Base-by-base conservation (phyloP, 2,888 invertebrate genomes). In the Alviniconcha strummeri region DNA sequence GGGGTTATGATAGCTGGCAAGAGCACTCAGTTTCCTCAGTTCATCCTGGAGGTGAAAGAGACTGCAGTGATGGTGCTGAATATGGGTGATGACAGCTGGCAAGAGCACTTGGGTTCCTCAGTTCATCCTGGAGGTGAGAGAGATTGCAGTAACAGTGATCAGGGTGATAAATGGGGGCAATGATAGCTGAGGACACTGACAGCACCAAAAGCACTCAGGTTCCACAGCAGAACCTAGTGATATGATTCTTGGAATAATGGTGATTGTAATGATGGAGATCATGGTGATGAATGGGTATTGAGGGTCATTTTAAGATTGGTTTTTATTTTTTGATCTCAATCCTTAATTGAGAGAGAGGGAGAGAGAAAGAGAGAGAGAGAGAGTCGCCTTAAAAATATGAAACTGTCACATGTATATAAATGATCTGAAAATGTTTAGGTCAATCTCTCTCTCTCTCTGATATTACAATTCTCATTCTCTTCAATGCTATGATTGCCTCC, bases 51-150 rank as follows among this genome's bases (percentile, higher is more conserved):
- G 91, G 93, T 92, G 84, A 72, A 85, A n/a, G n/a, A n/a, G n/a
- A n/a, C n/a, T n/a, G n/a, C n/a, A n/a, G n/a, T n/a, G n/a, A n/a
- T n/a, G n/a, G 36, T 36, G 36, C 0, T 36, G 3, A 36, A 36
- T 36, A 3, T 0, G 36, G 36, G 36, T 36, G 36, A 36, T 36
- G 36, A 36, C 36, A 36, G 36, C 36, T 86, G 93, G 93, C 0
- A 93, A 93, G 85, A 92, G 92, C 87, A 93, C 93, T 3, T 93
- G 93, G 83, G 90, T 93, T n/a, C 93, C 93, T 54, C 93, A 93
- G 87, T 93, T 92, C 84, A 83, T 93, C 56, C 87, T 93, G 15
- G 90, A 93, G 91, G 93, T 92, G 84, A 72, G 85, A n/a, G n/a
- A 36, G 36, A 36, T 36, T 36, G 36, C 36, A 36, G 36, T 36